phyloP scores from a whole-genome alignment of 2,888 invertebrate genomes.

The Erebia aethiops region DNA sequence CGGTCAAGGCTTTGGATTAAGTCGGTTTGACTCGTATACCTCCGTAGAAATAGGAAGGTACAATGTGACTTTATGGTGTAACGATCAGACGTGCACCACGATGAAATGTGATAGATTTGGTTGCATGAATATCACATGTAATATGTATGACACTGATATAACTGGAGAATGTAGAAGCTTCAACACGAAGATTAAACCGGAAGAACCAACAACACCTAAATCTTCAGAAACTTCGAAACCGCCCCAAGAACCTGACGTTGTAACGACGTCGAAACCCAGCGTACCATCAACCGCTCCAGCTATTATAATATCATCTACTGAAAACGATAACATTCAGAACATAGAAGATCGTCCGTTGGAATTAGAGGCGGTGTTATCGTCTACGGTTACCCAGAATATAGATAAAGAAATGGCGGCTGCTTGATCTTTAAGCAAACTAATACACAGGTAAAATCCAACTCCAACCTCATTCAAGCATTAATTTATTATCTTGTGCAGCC shows the following conservation, averaged over 20 bases:
- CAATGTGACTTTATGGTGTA: conserved; percentile 73
- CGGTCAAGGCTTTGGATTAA: conserved; percentile 52
- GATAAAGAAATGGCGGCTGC: conserved; percentile 30
- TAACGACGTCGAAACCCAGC: conserved; percentile 18
- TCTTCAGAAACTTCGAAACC: conserved; percentile 41
- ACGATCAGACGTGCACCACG: conserved; percentile 77
- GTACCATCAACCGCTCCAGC: conserved; percentile 24
- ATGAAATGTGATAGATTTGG: conserved; percentile 66
- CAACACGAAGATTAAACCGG: conserved; percentile 53
- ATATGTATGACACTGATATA: conserved; percentile 74
- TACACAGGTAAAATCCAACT: conserved; percentile 37
- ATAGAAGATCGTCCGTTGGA: conserved; percentile 60
- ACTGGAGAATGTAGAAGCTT: conserved; percentile 72
- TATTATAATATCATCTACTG: conserved; percentile 31
- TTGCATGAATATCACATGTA: conserved; percentile 71
- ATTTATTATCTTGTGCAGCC: conserved; percentile 26
- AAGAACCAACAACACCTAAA: conserved; percentile 47
- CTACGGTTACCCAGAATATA: conserved; percentile 53
- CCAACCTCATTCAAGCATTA: conserved; percentile 23
- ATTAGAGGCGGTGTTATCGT: conserved; percentile 66
- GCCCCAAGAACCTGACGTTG: conserved; percentile 1
- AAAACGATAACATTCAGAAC: conserved; percentile 40
- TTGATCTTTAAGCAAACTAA: not conserved
- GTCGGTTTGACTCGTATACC: conserved; percentile 48
- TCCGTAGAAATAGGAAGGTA: conserved; percentile 59